Base-by-base conservation (phyloP, 2,797 vertebrate genomes). In the Eulemur coronatus region DNA sequence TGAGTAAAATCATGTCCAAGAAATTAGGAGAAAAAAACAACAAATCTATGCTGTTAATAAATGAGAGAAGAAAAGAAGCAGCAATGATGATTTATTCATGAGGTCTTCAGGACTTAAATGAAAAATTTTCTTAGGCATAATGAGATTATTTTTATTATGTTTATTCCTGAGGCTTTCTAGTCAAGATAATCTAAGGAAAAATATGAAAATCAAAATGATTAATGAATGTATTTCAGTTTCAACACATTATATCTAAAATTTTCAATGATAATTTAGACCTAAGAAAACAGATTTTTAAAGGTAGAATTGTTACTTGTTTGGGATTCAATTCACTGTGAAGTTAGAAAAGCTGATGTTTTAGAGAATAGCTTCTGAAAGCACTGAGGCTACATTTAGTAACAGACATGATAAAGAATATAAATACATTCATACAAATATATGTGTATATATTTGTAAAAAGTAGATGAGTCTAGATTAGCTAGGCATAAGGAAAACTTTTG, bases 161-260 rank as follows among this genome's bases (percentile, higher is more conserved):
- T 94, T 85, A 73, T 85, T 90, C 7, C 52, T 90, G 48, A 73
- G 1, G 61, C 26, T 94, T 95, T 85, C 35, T 78, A 57, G 67
- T 89, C 41, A 94, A 90, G 46, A 72, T 61, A 87, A 93, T 50
- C 52, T 84, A 93, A 41, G n/a, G 7, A 38, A 90, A 82, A 86
- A 24, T 92, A 89, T 46, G 30, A 91, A 10, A 88, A 69, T 61
- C 14, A 79, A 50, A 63, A 63, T 4, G n/a, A 89, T 79, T 65
- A 90, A 72, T 93, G 38, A 67, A 26, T 76, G 12, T 55, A 59
- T 76, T 94, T 91, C 28, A 46, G 24, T 79, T 91, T 88, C 2
- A 91, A 73, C 22, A 70, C 41, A 89, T 90, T 81, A 61, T 38
- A 81, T 35, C 26, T 91, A 33, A 95, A 91, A 92, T 76, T 89